Conservation (phyloP, 2,797 vertebrate genomes). For the Hydrocynus forskahlii region DNA sequence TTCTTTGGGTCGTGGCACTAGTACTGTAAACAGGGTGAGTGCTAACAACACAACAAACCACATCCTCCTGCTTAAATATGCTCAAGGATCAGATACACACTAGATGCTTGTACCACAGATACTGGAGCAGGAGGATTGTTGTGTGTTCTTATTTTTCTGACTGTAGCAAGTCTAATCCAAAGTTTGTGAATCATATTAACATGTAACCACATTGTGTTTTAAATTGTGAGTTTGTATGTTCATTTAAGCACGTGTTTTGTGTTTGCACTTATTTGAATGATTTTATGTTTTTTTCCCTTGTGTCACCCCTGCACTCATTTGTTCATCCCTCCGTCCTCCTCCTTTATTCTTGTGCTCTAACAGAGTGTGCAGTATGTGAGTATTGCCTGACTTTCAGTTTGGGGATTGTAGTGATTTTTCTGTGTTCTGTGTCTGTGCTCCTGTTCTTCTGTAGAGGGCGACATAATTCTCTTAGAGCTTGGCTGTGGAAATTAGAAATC, state of each 20-base stretch:
- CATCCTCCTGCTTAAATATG: neutral
- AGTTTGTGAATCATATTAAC: constrained; percentile 10
- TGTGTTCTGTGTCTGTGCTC: constrained; percentile 39
- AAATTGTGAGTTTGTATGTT: constrained; percentile 55
- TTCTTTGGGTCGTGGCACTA: constrained; percentile 77
- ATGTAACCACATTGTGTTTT: constrained; percentile 43
- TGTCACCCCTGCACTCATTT: constrained; percentile 63
- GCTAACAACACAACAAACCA: constrained; percentile 8
- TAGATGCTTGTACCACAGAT: neutral
- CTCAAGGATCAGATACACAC: neutral
- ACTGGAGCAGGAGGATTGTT: neutral
- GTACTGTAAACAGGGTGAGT: constrained; percentile 81
- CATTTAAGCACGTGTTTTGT: constrained; percentile 45
- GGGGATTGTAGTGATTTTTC: constrained; percentile 34
- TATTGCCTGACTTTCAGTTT: constrained; percentile 65
- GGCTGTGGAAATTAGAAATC: constrained; percentile 31
- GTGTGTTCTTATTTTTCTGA: constrained; percentile 9
- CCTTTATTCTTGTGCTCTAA: constrained; percentile 65
- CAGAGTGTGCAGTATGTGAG: constrained; percentile 86
- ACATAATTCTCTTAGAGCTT: constrained; percentile 45
- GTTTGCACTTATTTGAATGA: constrained; percentile 63
- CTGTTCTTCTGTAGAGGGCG: constrained; percentile 28
- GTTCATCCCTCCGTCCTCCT: constrained; percentile 52
- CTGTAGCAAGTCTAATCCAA: constrained; percentile 22
- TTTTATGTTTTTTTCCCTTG: constrained; percentile 66